Evolutionary conservation across 2,113 vertebrate genomes (phyloP).

Genomic region (Cariama cristata): DNA sequence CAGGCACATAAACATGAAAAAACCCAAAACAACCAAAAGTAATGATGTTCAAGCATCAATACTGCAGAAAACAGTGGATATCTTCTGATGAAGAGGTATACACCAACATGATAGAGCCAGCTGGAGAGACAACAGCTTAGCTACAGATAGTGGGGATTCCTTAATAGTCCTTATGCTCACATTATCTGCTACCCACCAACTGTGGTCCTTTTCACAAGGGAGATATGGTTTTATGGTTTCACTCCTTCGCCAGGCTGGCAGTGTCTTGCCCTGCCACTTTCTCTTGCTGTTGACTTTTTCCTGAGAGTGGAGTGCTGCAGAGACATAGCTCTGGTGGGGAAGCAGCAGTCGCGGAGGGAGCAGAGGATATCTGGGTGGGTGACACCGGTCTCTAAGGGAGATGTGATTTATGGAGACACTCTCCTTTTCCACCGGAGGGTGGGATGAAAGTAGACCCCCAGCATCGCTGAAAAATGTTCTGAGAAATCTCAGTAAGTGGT

Average conservation of each 20-base stretch:
- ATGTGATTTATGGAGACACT: background rate
- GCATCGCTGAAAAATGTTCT: background rate
- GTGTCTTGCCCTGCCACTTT: background rate
- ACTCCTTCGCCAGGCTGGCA: background rate
- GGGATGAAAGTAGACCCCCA: background rate
- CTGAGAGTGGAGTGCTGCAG: background rate
- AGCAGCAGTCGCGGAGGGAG: background rate
- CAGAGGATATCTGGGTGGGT: fast-evolving
- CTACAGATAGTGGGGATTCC: background rate
- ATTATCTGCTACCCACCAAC: background rate
- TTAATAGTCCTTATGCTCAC: background rate
- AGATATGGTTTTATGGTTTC: background rate
- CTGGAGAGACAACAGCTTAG: background rate
- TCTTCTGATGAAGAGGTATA: background rate
- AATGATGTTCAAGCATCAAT: background rate
- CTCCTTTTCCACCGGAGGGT: background rate
- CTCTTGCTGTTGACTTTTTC: background rate
- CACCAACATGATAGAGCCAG: background rate
- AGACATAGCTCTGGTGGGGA: background rate
- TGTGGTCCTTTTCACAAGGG: background rate
- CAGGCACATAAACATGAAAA: background rate
- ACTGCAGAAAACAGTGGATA: background rate
- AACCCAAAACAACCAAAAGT: background rate
- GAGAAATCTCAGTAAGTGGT: slow-evolving; percentile 26
- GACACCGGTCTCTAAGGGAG: background rate